phyloP scores from a whole-genome alignment of 2,797 vertebrate species.

The Chloroceryle amazona region DNA sequence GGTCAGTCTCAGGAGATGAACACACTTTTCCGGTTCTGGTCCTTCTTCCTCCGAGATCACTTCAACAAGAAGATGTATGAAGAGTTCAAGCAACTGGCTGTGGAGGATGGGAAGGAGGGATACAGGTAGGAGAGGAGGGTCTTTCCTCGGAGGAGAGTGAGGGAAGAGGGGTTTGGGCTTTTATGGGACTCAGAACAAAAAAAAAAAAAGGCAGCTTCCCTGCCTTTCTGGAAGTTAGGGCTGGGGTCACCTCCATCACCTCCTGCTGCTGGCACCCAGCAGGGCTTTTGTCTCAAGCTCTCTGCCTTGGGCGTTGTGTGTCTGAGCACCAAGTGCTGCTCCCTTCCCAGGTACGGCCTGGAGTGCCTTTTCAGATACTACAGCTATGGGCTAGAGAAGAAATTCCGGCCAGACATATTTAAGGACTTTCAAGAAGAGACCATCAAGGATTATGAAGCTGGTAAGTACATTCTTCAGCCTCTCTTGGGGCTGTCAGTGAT shows the following conservation, averaged over 20 bases:
- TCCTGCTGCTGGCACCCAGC: background rate
- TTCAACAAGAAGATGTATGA: conserved; percentile 99
- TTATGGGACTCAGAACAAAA: background rate
- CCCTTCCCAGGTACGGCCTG: conserved; percentile 90
- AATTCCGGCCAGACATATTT: conserved; percentile 97
- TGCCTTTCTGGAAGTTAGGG: background rate
- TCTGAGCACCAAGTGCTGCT: background rate
- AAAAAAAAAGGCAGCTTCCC: background rate
- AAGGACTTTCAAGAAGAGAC: conserved; percentile 99
- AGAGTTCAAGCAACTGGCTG: conserved; percentile 95
- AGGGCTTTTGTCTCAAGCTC: background rate
- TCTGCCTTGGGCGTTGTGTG: background rate
- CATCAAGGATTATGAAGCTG: conserved; percentile 94
- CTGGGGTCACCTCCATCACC: background rate
- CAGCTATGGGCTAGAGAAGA: conserved; percentile 97
- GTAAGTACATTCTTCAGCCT: conserved; percentile 76
- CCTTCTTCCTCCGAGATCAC: conserved; percentile 98
- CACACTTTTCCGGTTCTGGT: conserved; percentile 99
- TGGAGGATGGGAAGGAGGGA: conserved; percentile 97
- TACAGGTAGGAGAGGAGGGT: conserved; percentile 86
- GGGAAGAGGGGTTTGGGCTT: background rate
- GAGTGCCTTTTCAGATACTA: conserved; percentile 99
- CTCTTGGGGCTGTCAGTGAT: background rate
- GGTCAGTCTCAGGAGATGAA: conserved; percentile 99
- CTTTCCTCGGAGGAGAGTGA: background rate